Conservation (phyloP, 2,888 invertebrate species). For the Troglohyphantes excavatus region DNA sequence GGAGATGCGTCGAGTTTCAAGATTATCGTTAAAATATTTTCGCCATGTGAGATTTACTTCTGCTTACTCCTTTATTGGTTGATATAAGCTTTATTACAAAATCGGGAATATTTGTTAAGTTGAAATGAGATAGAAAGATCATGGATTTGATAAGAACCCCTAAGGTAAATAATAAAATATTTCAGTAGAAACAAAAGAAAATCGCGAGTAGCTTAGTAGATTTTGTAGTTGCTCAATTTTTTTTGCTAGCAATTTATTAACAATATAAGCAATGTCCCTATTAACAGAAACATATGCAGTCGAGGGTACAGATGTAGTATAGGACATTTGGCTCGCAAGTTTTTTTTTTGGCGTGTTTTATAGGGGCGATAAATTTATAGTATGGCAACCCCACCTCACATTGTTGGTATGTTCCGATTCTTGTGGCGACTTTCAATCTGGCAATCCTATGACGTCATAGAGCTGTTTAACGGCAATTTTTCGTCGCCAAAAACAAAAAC, state of each 20-base stretch:
- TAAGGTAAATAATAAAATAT: conserved; percentile 59
- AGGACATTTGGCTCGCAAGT: too few relatives aligned
- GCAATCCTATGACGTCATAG: too few relatives aligned
- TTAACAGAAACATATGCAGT: too few relatives aligned
- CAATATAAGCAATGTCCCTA: too few relatives aligned
- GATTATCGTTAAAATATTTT: conserved; percentile 51
- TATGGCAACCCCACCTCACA: too few relatives aligned
- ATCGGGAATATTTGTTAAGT: neutral
- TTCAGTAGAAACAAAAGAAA: neutral
- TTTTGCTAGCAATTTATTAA: neutral
- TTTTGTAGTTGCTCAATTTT: neutral
- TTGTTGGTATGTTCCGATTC: too few relatives aligned
- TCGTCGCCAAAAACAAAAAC: too few relatives aligned
- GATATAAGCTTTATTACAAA: conserved; percentile 18
- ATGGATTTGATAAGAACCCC: conserved; percentile 76
- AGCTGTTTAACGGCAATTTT: too few relatives aligned
- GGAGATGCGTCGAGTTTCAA: conserved; percentile 44
- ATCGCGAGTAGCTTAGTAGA: neutral
- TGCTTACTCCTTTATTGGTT: conserved; percentile 55
- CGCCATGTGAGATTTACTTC: conserved; percentile 60
- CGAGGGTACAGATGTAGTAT: too few relatives aligned
- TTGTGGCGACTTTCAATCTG: too few relatives aligned
- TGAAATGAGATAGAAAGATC: conserved; percentile 50
- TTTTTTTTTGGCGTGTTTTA: too few relatives aligned
- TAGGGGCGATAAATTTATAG: too few relatives aligned